Evolutionary conservation across 2,797 vertebrate species (phyloP), one percentile per base, ranked within the genome.

Genomic region (Oryzias dopingdopingensis): DNA sequence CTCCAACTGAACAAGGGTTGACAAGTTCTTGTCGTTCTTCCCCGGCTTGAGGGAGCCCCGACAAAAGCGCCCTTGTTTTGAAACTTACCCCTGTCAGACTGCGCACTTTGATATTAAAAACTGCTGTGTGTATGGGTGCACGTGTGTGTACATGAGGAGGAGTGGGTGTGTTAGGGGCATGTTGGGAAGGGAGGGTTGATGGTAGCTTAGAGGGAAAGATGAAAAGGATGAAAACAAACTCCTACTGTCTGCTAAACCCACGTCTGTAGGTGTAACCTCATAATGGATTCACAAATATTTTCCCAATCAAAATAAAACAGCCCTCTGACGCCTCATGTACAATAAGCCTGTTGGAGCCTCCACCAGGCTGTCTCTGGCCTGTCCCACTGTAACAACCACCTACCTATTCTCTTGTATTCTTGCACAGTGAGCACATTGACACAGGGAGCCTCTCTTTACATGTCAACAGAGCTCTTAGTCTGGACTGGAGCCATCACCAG

Each of bases 271-370:
- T 92, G 89, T 87, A 88, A 86, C 89, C 87, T 82, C 88, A 85
- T 89, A 86, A 90, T 84, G 84, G 86, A 89, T 88, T 73, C 81
- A 73, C 89, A 92, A 92, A 92, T 92, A 92, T 92, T 91, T 91
- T 84, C 90, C 88, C 86, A 87, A 86, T 88, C 89, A 88, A 90
- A 91, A 90, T 83, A 88, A 88, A 90, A 87, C 67, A 63, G 76
- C 80, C 86, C 81, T 83, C 81, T 82, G 82, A 82, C 83, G 87
- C 54, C 61, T 80, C 55, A 20, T 82, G 60, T 62, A 62, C 40
- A 83, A 74, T 74, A 42, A 68, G 75, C 63, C 78, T 70, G 79
- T 86, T 75, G 77, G 59, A 37, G 77, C 66, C 78, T 68, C 72
- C 66, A 70, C 64, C 82, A 55, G 53, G 40, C 50, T 58, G 80